These are phyloP conservation scores for Heterochromis multidens DNA, from an alignment of 2,113 vertebrate species.

Conservation along the genomic window DNA sequence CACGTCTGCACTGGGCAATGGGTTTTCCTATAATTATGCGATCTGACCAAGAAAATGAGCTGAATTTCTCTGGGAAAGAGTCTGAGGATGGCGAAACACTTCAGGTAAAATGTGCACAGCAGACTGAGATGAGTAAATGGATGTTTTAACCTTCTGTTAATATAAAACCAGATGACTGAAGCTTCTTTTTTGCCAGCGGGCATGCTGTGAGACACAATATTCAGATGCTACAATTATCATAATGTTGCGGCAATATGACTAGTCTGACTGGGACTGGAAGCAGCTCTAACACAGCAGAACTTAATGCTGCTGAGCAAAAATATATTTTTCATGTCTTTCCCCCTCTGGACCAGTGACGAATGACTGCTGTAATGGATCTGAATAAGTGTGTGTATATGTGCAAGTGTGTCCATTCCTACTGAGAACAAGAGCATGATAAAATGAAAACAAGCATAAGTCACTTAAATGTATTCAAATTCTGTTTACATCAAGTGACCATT, in stretches of 20 bases:
- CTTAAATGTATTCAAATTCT: not conserved
- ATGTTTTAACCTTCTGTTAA: constrained; percentile 47
- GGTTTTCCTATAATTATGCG: constrained; percentile 16
- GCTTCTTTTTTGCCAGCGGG: constrained; percentile 14
- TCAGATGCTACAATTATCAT: constrained; percentile 31
- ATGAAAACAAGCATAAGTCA: not conserved
- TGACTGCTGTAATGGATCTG: not conserved
- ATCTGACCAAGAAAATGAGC: constrained; percentile 16
- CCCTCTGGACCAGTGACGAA: not conserved
- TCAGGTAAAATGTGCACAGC: constrained; percentile 37
- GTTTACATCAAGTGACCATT: not conserved
- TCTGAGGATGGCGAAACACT: constrained; percentile 22
- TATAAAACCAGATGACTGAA: constrained; percentile 21
- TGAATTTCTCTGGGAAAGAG: not conserved
- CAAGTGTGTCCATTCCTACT: not conserved
- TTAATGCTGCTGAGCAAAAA: constrained; percentile 20
- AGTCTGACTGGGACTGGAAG: not conserved
- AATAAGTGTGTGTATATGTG: not conserved
- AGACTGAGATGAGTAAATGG: constrained; percentile 13
- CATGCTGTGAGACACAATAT: constrained; percentile 20
- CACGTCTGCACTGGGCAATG: not conserved
- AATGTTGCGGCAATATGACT: not conserved
- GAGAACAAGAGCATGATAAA: not conserved
- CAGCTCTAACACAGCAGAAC: not conserved
- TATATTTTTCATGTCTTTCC: not conserved